Conservation (phyloP, 1,140 invertebrate species). For the Caerostris extrusa region DNA sequence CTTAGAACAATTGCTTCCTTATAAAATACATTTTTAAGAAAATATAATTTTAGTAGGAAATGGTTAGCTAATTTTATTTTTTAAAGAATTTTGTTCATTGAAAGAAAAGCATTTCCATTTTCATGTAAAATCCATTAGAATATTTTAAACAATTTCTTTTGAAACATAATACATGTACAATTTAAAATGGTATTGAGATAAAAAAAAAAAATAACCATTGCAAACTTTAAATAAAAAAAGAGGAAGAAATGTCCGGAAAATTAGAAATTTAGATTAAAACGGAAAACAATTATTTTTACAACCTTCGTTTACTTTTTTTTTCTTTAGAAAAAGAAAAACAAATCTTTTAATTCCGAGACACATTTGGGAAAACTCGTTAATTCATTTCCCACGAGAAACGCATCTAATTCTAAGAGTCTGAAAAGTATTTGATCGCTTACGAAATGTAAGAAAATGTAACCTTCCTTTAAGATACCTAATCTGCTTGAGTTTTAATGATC, state of each 20-base stretch:
- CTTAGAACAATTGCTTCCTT: no score
- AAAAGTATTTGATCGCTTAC: background rate
- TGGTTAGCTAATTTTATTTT: no score
- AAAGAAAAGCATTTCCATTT: no score
- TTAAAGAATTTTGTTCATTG: no score
- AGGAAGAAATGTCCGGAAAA: background rate
- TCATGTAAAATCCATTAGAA: no score
- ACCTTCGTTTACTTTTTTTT: background rate
- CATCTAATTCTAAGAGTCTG: background rate
- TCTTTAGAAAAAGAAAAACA: background rate
- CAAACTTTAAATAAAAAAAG: background rate
- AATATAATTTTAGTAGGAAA: no score
- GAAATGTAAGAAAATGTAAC: background rate
- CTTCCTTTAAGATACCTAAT: background rate
- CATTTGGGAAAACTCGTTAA: background rate
- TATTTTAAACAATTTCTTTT: no score
- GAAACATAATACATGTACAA: no score
- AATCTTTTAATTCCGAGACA: background rate
- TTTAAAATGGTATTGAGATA: no score
- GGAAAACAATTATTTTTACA: background rate
- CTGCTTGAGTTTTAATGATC: background rate
- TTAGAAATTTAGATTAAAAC: slow-evolving; percentile 1
- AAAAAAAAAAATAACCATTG: no score
- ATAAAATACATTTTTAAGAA: no score
- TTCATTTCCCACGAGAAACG: background rate